Conservation (phyloP, 1,140 invertebrate species). For the Akabosia matsudoensis region DNA sequence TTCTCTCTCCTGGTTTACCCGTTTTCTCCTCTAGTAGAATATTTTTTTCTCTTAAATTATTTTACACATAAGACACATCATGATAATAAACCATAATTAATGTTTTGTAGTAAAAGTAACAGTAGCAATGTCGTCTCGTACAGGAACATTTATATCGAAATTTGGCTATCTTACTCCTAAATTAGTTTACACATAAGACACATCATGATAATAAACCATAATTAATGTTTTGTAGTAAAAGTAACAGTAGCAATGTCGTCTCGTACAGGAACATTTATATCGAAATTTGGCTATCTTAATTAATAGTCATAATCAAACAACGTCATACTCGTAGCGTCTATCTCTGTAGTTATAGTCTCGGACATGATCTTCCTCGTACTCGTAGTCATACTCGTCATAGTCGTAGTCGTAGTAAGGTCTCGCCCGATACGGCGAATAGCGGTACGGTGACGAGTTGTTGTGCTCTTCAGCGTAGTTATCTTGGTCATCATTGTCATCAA, state of each 20-base stretch:
- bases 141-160: neutral
- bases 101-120: slow-evolving; percentile 12
- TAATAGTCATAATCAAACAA: slow-evolving; percentile 7
- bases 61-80: slow-evolving; percentile 14
- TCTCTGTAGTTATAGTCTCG: slow-evolving; percentile 15
- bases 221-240: slow-evolving; percentile 12
- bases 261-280: neutral
- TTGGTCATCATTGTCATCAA: neutral
- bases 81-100: slow-evolving; percentile 14
- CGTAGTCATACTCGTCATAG: slow-evolving; percentile 14
- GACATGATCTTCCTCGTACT: slow-evolving; percentile 4
- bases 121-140: slow-evolving; percentile 1
- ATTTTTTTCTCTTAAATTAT: neutral
- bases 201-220: slow-evolving; percentile 13
- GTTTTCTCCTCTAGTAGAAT: no score
- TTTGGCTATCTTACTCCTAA: neutral
- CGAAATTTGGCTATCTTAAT: neutral
- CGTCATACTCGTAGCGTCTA: slow-evolving; percentile 17
- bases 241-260: slow-evolving; percentile 10
- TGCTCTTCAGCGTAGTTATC: neutral
- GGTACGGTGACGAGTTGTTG: slow-evolving; percentile 2
- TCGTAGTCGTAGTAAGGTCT: slow-evolving; percentile 18
- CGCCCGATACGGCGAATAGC: neutral
- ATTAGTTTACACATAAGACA: slow-evolving; percentile 5
- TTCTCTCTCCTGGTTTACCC: no score